These are phyloP conservation scores for Campylorhamphus procurvoides DNA, from an alignment of 2,113 vertebrate species.

Conservation along the genomic window DNA sequence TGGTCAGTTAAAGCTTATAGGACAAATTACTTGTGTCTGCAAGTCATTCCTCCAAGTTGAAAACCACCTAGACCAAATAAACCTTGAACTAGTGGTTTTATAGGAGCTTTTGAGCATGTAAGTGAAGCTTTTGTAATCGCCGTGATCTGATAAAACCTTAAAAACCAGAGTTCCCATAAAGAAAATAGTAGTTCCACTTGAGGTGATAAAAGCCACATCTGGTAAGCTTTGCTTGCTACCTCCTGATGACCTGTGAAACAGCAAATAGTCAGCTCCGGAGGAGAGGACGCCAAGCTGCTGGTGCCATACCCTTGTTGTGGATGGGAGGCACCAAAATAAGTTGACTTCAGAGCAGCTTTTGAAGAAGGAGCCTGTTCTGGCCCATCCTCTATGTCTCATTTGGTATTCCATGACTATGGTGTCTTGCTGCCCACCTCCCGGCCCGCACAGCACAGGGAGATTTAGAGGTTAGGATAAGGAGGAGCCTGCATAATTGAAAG, in stretches of 20 bases:
- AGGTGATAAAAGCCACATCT: constrained; percentile 48
- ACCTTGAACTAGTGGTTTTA: constrained; percentile 49
- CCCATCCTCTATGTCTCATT: background rate
- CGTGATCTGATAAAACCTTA: constrained; percentile 46
- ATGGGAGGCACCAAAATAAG: background rate
- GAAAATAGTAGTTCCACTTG: constrained; percentile 2
- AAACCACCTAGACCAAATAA: constrained; percentile 52
- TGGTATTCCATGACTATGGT: background rate
- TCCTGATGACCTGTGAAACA: constrained; percentile 8
- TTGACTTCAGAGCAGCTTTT: background rate
- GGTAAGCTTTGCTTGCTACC: constrained; percentile 8
- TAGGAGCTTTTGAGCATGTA: constrained; percentile 23
- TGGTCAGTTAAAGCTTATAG: constrained; percentile 39
- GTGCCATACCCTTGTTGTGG: fast-evolving
- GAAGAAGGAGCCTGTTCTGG: background rate
- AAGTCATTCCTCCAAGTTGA: constrained; percentile 42
- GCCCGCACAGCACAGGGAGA: fast-evolving
- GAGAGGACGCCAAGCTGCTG: background rate
- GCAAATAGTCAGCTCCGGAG: background rate
- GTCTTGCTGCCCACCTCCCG: background rate
- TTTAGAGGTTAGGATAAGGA: constrained; percentile 11
- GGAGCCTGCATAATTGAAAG: constrained; percentile 5
- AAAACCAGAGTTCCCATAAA: constrained; percentile 17
- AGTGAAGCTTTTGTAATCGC: constrained; percentile 39
- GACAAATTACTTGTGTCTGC: constrained; percentile 47